phyloP scores from a whole-genome alignment of 2,888 invertebrate genomes.

The Drosophila kanekoi region DNA sequence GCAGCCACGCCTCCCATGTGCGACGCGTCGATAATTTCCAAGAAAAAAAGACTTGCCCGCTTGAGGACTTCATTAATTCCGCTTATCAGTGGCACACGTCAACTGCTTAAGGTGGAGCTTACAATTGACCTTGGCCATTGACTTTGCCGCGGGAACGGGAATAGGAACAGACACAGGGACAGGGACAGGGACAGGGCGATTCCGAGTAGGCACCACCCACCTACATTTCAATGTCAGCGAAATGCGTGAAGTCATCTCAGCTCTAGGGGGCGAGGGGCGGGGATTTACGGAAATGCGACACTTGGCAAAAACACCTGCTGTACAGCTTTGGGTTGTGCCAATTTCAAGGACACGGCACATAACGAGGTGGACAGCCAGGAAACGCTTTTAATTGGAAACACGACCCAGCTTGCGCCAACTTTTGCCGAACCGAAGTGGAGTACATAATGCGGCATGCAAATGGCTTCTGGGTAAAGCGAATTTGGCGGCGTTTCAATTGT shows the following conservation, averaged over 20 bases:
- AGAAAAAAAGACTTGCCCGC: constrained; percentile 27
- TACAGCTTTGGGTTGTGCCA: constrained; percentile 11
- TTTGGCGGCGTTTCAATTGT: constrained; percentile 58
- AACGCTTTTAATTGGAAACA: constrained; percentile 69
- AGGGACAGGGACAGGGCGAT: constrained; percentile 5
- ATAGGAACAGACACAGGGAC: constrained; percentile 8
- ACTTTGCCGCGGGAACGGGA: constrained; percentile 46
- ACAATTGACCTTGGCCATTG: constrained; percentile 70
- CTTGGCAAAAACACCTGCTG: constrained; percentile 33
- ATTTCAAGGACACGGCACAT: constrained; percentile 49
- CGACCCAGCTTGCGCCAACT: constrained; percentile 12
- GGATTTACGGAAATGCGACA: constrained; percentile 48
- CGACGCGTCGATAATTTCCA: constrained; percentile 21
- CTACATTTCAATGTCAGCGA: constrained; percentile 64
- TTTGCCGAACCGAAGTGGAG: constrained; percentile 30
- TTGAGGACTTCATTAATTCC: constrained; percentile 50
- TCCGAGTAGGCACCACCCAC: constrained; percentile 23
- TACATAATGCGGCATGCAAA: constrained; percentile 59
- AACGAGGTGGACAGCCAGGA: constrained; percentile 32
- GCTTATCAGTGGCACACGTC: constrained; percentile 63
- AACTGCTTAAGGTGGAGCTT: constrained; percentile 25
- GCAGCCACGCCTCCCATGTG: constrained; percentile 22
- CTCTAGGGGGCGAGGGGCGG: neutral
- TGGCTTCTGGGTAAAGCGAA: constrained; percentile 30
- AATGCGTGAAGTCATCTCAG: constrained; percentile 75